A percentile compares a stretch with the other conserved stretches of the same genome.
Evolutionary conservation across 2,888 invertebrate genomes (phyloP).

Genomic region (Coelinius sp.): DNA sequence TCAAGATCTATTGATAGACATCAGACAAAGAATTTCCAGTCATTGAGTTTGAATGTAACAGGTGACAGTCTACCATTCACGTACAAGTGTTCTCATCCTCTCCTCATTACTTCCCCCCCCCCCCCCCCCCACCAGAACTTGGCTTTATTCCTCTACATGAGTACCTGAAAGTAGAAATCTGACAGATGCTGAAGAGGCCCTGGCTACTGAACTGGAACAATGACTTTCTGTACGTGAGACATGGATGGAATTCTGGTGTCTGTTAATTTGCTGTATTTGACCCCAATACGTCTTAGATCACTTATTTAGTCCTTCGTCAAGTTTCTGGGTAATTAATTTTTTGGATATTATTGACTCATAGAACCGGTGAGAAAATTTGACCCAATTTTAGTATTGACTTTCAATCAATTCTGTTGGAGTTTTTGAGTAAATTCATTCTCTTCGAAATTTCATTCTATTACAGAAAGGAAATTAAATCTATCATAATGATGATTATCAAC

Average conservation of each 20-base stretch:
- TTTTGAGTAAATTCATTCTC: neutral
- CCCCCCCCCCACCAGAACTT: neutral
- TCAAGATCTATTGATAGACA: neutral
- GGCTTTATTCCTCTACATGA: neutral
- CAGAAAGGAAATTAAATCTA: neutral
- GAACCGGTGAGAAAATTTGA: neutral
- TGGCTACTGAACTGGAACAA: constrained; percentile 27
- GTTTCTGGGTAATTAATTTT: neutral
- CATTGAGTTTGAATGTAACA: constrained; percentile 25
- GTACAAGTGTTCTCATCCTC: constrained; percentile 2
- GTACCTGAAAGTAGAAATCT: neutral
- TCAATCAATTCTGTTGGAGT: constrained; percentile 1
- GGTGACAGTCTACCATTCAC: constrained; percentile 1
- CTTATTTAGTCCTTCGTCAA: neutral
- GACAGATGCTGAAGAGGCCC: constrained; percentile 10
- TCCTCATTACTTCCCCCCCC: constrained; percentile 2
- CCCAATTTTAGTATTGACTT: neutral
- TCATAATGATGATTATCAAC: neutral
- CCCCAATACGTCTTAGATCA: constrained; percentile 20
- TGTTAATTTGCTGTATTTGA: constrained; percentile 21
- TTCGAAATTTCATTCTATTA: neutral
- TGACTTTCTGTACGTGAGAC: constrained; percentile 2
- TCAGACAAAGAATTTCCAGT: neutral
- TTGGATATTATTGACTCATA: neutral
- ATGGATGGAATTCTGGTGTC: constrained; percentile 8